A percentile compares a stretch with the other conserved stretches of the same genome.
Conservation (phyloP, 2,888 invertebrate species). For the Cancer borealis region DNA sequence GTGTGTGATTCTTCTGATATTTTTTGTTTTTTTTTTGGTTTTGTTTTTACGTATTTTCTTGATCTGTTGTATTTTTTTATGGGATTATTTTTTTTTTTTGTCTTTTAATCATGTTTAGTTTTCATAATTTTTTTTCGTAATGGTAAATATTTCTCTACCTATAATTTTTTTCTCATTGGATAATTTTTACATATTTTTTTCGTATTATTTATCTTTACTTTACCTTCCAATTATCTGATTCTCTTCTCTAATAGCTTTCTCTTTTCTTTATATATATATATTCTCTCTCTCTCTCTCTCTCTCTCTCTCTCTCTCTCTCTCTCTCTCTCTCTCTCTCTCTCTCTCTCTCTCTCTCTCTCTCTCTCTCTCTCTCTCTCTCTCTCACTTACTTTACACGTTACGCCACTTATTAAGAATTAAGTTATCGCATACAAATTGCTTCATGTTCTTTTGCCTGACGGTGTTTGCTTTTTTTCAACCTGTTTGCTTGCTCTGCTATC, state of each 20-base stretch:
- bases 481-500: neutral
- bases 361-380: too few species aligned
- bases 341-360: too few species aligned
- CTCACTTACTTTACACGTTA: neutral
- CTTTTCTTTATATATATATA: neutral
- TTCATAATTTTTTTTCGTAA: neutral
- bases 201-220: neutral
- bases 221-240: neutral
- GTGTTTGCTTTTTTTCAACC: neutral
- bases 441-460: neutral
- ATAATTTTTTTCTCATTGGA: neutral
- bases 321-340: neutral
- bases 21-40: neutral
- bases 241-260: neutral
- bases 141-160: too few species aligned
- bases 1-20: neutral
- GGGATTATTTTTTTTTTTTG: neutral
- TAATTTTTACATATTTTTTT: neutral
- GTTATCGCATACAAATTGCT: slow-evolving; percentile 16
- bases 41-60: neutral
- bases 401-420: neutral
- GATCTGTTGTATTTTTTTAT: neutral
- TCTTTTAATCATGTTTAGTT: neutral
- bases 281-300: neutral
- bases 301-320: slow-evolving; percentile 22